phyloP scores from a whole-genome alignment of 1,140 invertebrate genomes.

The Euura lappo region DNA sequence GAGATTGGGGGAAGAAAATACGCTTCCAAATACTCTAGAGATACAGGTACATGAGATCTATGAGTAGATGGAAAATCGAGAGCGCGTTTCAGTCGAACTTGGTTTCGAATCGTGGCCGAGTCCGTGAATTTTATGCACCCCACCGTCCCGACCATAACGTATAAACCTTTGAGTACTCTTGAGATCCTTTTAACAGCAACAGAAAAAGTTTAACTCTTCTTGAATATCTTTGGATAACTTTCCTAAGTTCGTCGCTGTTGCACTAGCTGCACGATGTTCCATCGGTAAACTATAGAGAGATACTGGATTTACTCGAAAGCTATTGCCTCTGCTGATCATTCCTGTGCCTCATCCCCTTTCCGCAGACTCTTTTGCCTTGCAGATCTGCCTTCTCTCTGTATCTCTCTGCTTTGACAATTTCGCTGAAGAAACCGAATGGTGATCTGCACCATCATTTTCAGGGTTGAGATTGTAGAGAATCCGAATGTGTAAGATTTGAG shows the following conservation, averaged over 20 bases:
- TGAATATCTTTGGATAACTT: background rate
- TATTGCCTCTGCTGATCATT: background rate
- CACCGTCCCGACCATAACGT: background rate
- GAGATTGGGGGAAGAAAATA: background rate
- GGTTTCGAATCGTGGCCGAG: background rate
- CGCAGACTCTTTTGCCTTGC: background rate
- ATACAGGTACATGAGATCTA: background rate
- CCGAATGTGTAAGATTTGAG: background rate
- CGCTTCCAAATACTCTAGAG: constrained; percentile 1
- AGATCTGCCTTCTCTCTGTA: background rate
- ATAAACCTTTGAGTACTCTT: background rate
- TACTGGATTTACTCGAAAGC: background rate
- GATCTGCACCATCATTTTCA: background rate
- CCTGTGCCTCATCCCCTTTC: background rate
- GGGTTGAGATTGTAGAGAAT: background rate
- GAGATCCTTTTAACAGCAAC: background rate
- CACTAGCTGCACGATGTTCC: background rate
- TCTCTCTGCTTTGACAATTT: too few relatives aligned
- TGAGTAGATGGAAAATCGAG: constrained; percentile 1
- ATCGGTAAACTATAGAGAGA: background rate
- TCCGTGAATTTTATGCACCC: constrained; percentile 13
- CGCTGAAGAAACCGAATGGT: background rate
- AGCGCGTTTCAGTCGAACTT: constrained; percentile 3
- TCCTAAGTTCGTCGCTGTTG: background rate
- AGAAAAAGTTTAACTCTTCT: background rate